Conservation (phyloP, 1,140 invertebrate genomes). For the Dendrolimus punctatus region DNA sequence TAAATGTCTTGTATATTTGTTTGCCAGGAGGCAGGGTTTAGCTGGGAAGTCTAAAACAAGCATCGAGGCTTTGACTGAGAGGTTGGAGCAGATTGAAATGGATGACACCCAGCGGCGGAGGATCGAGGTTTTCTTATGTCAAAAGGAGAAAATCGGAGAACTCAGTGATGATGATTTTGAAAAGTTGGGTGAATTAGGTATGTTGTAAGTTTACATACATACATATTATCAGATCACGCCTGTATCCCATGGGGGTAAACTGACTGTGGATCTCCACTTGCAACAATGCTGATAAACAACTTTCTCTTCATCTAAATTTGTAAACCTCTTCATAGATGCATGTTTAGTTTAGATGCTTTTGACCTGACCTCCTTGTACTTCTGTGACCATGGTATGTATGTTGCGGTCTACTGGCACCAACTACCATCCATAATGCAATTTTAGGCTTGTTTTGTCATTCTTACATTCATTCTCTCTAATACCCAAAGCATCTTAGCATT, state of each 20-base stretch:
- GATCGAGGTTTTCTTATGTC: slow-evolving; percentile 93
- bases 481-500: too few relatives aligned
- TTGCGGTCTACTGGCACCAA: too few relatives aligned
- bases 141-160: slow-evolving; percentile 95
- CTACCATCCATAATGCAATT: too few relatives aligned
- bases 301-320: too few relatives aligned
- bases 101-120: slow-evolving; percentile 93
- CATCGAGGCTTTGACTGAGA: slow-evolving; percentile 89
- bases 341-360: too few relatives aligned
- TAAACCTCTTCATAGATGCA: too few relatives aligned
- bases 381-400: too few relatives aligned
- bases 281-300: too few relatives aligned
- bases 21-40: slow-evolving; percentile 66
- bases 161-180: slow-evolving; percentile 96
- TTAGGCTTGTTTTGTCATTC: too few relatives aligned
- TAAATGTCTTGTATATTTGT: background rate
- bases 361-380: too few relatives aligned
- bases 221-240: background rate
- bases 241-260: background rate
- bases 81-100: slow-evolving; percentile 92
- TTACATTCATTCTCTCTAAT: too few relatives aligned
- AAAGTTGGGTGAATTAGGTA: slow-evolving; percentile 96
- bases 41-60: slow-evolving; percentile 80
- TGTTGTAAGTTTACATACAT: slow-evolving; percentile 2
- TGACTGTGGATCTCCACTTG: too few relatives aligned